Evolutionary conservation across 2,888 invertebrate genomes (phyloP).

Genomic region (Erannis defoliaria): DNA sequence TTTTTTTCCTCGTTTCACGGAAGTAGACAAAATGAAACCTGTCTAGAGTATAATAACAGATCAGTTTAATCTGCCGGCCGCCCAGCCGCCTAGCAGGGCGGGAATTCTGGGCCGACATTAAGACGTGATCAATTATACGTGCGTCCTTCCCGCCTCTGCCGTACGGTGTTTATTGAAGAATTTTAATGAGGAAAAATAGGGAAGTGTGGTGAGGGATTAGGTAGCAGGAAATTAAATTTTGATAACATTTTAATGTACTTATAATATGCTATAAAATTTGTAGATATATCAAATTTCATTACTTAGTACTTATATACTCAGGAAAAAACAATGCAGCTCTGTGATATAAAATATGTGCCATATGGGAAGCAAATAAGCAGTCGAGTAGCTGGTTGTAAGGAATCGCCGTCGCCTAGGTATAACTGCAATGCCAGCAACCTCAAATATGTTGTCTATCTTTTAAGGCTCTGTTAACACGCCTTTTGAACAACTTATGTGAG

Average conservation of each 20-base stretch:
- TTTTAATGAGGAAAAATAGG: conserved; percentile 57
- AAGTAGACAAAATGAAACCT: conserved; percentile 49
- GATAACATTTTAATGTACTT: conserved; percentile 16
- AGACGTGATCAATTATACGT: conserved; percentile 75
- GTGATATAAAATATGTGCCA: not conserved
- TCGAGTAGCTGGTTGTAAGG: too few species aligned
- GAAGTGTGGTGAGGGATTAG: conserved; percentile 42
- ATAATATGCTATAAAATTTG: too few species aligned
- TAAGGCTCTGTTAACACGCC: too few species aligned
- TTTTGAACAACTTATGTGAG: too few species aligned
- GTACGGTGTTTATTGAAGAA: conserved; percentile 53
- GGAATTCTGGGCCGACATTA: conserved; percentile 51
- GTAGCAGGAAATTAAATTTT: conserved; percentile 41
- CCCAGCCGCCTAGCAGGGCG: conserved; percentile 35
- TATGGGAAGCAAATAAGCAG: too few species aligned
- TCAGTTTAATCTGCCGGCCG: conserved; percentile 64
- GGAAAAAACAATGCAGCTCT: not conserved
- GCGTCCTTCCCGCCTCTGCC: conserved; percentile 53
- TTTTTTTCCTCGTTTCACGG: conserved; percentile 19
- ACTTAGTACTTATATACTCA: not conserved
- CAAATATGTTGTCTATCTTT: too few species aligned
- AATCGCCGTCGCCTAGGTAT: too few species aligned
- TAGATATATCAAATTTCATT: too few species aligned
- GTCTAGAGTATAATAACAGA: conserved; percentile 66
- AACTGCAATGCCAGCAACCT: too few species aligned